phyloP scores from a whole-genome alignment of 1,140 invertebrate species.

The Trialeurodes vaporariorum region DNA sequence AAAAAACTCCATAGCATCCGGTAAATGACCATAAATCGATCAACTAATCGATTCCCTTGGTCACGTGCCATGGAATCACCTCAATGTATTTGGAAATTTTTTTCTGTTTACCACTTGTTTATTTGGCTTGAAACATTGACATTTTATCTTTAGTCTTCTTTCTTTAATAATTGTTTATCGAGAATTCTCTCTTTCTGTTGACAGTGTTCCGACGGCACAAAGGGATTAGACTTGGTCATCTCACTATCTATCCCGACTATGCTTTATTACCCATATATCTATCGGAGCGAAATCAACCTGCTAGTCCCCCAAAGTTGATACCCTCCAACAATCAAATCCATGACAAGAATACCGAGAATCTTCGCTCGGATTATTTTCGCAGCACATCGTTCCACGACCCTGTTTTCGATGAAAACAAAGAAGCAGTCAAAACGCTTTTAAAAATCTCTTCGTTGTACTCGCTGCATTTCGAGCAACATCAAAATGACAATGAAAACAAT shows the following conservation, averaged over 20 bases:
- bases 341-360: neutral
- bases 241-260: conserved; percentile 38
- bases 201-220: conserved; percentile 37
- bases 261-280: conserved; percentile 31
- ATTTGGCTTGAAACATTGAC: no score
- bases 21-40: no score
- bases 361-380: neutral
- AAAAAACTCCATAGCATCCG: no score
- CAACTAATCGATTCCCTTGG: no score
- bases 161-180: no score
- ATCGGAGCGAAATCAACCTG: conserved; percentile 2
- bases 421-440: neutral
- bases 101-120: no score
- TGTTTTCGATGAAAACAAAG: conserved; percentile 17
- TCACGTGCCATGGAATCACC: no score
- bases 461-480: neutral
- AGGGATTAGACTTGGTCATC: conserved; percentile 34
- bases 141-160: no score
- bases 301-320: neutral
- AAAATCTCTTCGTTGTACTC: neutral
- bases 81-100: no score
- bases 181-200: no score
- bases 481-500: neutral
- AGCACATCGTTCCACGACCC: neutral
- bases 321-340: neutral